phyloP scores from a whole-genome alignment of 2,888 invertebrate species.

The Melanargia galathea region DNA sequence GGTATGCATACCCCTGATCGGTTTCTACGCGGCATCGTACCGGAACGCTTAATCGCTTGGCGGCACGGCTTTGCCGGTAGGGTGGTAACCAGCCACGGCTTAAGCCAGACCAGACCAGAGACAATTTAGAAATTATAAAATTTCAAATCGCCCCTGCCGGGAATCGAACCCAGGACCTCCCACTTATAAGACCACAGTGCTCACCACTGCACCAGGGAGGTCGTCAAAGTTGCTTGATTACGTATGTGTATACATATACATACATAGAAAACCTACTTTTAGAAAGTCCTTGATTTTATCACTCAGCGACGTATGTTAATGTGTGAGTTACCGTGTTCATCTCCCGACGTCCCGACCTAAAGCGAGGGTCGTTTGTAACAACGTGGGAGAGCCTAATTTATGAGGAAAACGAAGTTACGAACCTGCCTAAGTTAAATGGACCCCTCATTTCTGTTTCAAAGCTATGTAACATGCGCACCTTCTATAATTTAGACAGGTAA shows the following conservation, averaged over 20 bases:
- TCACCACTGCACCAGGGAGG: too few species aligned
- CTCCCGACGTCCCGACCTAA: constrained; percentile 8
- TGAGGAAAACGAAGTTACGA: constrained; percentile 13
- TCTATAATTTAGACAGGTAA: not conserved
- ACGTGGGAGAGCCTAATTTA: constrained; percentile 11
- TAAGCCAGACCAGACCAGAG: too few species aligned
- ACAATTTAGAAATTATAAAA: too few species aligned
- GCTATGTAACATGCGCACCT: not conserved
- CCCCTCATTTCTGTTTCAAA: constrained; percentile 2
- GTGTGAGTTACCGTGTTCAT: not conserved
- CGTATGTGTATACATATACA: not conserved
- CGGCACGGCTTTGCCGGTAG: too few species aligned
- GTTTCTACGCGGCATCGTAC: too few species aligned
- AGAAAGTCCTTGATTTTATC: not conserved
- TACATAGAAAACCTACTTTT: not conserved
- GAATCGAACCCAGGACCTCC: too few species aligned
- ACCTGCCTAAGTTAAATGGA: constrained; percentile 17
- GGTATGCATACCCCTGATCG: too few species aligned
- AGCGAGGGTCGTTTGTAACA: constrained; percentile 5
- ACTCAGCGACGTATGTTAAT: not conserved
- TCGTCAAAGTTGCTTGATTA: too few species aligned
- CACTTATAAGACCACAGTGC: too few species aligned
- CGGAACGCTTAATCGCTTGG: too few species aligned
- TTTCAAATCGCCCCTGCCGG: too few species aligned
- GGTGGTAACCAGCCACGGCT: too few species aligned